phyloP scores from a whole-genome alignment of 1,140 invertebrate genomes.

The Ips typographus region DNA sequence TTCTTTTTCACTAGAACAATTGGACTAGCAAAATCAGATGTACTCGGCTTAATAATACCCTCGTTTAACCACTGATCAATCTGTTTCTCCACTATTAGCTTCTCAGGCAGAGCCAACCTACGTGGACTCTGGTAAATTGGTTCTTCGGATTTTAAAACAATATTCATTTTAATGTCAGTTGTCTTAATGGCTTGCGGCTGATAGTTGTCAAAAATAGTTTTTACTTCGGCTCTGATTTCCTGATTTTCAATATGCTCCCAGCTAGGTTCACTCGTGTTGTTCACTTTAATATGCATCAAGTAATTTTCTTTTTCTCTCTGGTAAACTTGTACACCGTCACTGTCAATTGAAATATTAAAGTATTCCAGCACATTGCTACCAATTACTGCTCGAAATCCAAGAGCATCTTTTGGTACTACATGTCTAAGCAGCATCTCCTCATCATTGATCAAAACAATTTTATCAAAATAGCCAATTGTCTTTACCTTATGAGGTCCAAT shows the following conservation, averaged over 20 bases:
- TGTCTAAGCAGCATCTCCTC: constrained; percentile 17
- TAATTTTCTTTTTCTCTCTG: constrained; percentile 17
- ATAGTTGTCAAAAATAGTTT: not conserved
- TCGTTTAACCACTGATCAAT: not conserved
- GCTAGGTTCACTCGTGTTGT: not conserved
- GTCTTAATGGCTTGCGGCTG: not conserved
- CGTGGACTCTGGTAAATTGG: not conserved
- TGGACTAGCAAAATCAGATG: constrained; percentile 27
- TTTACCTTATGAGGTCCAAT: constrained; percentile 17
- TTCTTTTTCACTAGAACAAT: constrained; percentile 33
- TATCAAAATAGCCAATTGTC: constrained; percentile 21
- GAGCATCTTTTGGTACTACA: constrained; percentile 3
- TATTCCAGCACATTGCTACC: constrained; percentile 15
- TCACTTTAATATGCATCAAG: constrained; percentile 13
- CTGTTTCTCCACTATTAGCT: not conserved
- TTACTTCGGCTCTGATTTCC: not conserved
- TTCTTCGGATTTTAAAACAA: not conserved
- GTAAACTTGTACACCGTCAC: constrained; percentile 6
- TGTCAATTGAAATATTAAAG: constrained; percentile 11
- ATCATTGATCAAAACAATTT: constrained; percentile 21
- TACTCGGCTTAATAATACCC: constrained; percentile 11
- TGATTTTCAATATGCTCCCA: not conserved
- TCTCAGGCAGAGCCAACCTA: not conserved
- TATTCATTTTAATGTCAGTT: not conserved
- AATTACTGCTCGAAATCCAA: constrained; percentile 16